phyloP scores from a whole-genome alignment of 2,888 invertebrate genomes.

The Ophioninae sp. region DNA sequence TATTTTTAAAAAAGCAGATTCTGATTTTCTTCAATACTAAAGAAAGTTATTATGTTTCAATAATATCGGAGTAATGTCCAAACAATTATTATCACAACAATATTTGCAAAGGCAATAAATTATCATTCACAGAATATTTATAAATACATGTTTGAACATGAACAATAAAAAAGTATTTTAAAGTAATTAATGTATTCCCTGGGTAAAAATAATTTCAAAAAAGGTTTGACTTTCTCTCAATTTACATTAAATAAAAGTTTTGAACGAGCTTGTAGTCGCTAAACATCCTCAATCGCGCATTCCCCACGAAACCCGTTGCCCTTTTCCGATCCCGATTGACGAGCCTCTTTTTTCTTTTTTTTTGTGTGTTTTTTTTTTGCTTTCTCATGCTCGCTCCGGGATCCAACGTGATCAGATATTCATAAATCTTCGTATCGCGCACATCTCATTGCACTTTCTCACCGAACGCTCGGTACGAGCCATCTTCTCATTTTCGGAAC shows the following conservation, averaged over 20 bases:
- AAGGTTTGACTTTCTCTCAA: not conserved
- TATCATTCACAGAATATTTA: no score
- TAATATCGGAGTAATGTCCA: no score
- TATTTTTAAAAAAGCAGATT: no score
- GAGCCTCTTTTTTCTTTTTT: constrained; percentile 29
- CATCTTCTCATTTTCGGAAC: constrained; percentile 24
- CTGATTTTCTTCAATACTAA: no score
- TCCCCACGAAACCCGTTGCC: constrained; percentile 70
- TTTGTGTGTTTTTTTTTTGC: constrained; percentile 16
- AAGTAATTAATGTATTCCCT: no score
- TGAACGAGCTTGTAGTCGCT: constrained; percentile 19
- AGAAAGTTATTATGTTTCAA: no score
- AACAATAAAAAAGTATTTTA: no score
- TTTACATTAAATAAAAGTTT: constrained; percentile 12
- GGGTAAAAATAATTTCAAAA: not conserved
- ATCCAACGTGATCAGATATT: constrained; percentile 49
- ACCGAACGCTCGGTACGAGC: constrained; percentile 21
- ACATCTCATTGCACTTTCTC: constrained; percentile 41
- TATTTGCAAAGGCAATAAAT: no score
- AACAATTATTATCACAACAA: no score
- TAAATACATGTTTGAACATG: no score
- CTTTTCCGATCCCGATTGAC: constrained; percentile 67
- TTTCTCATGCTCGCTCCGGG: constrained; percentile 33
- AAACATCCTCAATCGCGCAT: constrained; percentile 59
- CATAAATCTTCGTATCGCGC: constrained; percentile 42